Evolutionary conservation across 2,888 invertebrate species (phyloP).

Genomic region (Cylindroiulus punctatus): DNA sequence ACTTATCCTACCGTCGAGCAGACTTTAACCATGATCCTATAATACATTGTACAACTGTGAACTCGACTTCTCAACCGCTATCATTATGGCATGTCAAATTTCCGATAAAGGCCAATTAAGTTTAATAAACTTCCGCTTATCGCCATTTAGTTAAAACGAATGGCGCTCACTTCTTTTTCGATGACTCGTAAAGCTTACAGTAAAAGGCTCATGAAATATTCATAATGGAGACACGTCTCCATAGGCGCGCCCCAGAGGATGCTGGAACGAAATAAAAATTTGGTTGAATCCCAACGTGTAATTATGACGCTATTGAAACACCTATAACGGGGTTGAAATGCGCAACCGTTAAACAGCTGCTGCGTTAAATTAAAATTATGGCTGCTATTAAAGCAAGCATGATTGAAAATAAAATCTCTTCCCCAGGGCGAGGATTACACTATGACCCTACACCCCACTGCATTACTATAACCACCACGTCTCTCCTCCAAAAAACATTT

Average conservation of each 20-base stretch:
- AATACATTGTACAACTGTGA: not conserved
- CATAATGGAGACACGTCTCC: not conserved
- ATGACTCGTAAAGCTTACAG: not conserved
- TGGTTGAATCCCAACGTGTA: not conserved
- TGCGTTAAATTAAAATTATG: not conserved
- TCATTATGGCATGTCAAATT: not conserved
- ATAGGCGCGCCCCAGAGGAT: not conserved
- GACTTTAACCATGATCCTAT: too few species aligned
- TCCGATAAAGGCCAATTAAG: not conserved
- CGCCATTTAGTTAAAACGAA: not conserved
- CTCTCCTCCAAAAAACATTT: not conserved
- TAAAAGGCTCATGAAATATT: not conserved
- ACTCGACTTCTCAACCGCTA: not conserved
- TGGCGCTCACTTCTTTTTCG: not conserved
- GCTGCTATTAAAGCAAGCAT: constrained; percentile 2
- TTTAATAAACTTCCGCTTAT: not conserved
- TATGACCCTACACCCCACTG: not conserved
- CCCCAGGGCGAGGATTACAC: not conserved
- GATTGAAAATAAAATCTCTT: not conserved
- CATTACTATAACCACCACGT: not conserved
- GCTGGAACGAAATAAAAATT: not conserved
- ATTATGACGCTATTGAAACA: not conserved
- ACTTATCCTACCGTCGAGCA: too few species aligned
- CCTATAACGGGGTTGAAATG: not conserved
- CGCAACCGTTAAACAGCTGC: not conserved